These are phyloP conservation scores for Perognathus longimembris DNA, from an alignment of 2,113 vertebrate genomes.

Conservation along the genomic window DNA sequence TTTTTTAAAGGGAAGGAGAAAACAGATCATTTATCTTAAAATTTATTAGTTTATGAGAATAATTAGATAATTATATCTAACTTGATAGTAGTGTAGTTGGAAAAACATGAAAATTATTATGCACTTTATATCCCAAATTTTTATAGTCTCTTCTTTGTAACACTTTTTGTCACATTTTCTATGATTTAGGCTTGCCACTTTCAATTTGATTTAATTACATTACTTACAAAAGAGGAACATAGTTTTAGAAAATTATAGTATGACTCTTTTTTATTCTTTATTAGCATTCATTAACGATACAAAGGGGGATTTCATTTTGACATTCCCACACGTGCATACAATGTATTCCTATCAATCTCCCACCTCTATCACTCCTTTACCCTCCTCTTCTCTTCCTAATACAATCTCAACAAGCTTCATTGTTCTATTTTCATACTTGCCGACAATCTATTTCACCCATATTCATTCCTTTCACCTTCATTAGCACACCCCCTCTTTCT, in stretches of 20 bases:
- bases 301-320: no score
- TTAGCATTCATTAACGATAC: no score
- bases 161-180: constrained; percentile 17
- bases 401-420: no score
- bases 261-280: no score
- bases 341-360: no score
- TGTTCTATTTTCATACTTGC: no score
- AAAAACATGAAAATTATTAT: constrained; percentile 12
- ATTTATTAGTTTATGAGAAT: constrained; percentile 6
- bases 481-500: no score
- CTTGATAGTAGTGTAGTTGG: background rate
- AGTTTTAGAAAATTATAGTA: constrained; percentile 6
- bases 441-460: no score
- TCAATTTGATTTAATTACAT: constrained; percentile 34
- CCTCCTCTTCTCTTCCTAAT: no score
- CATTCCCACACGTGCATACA: no score
- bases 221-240: constrained; percentile 22
- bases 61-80: background rate
- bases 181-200: constrained; percentile 1
- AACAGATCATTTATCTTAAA: constrained; percentile 7
- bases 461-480: no score
- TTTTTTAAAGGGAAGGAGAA: background rate
- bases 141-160: constrained; percentile 6
- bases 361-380: no score
- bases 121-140: constrained; percentile 22